Evolutionary conservation across 2,888 invertebrate species (phyloP).

Genomic region (Capitulum mitella): DNA sequence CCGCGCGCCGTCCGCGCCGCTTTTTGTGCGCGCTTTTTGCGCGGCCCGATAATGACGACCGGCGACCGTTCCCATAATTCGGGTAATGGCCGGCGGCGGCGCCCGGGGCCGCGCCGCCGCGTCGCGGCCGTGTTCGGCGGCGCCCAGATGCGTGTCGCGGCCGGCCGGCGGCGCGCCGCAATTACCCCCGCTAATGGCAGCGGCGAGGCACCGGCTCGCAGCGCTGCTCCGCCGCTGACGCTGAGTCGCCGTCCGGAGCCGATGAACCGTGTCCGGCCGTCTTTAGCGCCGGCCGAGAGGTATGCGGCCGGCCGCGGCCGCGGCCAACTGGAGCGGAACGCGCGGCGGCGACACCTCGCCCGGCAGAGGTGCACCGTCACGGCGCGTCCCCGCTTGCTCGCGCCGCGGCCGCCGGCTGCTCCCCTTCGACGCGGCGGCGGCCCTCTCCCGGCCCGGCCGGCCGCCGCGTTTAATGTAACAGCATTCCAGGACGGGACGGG

Average conservation of each 20-base stretch:
- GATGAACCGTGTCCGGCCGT: not conserved
- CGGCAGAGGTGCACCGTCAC: too few relatives aligned
- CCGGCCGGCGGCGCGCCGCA: not conserved
- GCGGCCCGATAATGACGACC: not conserved
- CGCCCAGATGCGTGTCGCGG: slow-evolving; percentile 4
- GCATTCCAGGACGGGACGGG: slow-evolving; percentile 6
- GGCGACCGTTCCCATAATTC: slow-evolving; percentile 23
- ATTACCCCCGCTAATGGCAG: not conserved
- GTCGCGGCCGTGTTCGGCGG: not conserved
- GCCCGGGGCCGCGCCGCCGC: not conserved
- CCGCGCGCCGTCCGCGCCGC: not conserved
- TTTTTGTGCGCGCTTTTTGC: not conserved
- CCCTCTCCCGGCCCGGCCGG: not conserved
- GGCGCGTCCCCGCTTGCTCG: not conserved
- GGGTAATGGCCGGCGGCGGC: not conserved
- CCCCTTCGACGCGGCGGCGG: not conserved
- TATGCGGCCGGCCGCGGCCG: too few relatives aligned
- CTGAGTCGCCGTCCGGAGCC: not conserved
- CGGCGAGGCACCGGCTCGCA: not conserved
- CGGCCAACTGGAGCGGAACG: slow-evolving; percentile 17
- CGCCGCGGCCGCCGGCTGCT: not conserved
- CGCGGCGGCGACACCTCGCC: not conserved
- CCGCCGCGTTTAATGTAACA: slow-evolving; percentile 5
- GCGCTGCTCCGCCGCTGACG: not conserved
- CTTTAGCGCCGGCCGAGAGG: not conserved